Evolutionary conservation across 2,888 invertebrate genomes (phyloP), one percentile per base, ranked within the genome.

Genomic region (Agriopis aurantiaria): DNA sequence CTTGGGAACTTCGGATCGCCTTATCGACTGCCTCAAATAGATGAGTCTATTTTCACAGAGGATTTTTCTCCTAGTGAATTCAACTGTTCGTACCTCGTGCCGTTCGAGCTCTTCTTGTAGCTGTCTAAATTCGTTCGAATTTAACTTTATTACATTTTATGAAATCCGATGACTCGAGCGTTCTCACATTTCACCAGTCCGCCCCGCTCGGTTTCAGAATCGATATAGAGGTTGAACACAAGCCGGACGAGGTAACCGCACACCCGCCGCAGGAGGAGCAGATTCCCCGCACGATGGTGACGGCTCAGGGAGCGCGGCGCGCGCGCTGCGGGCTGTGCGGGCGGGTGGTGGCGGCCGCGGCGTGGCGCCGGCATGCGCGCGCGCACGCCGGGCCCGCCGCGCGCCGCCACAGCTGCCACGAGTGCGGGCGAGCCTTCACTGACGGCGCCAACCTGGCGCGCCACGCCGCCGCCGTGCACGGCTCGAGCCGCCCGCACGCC

Each of bases 341-440:
- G 95, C 78, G 72, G 82, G 76, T 67, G 51, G 80, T 91, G 11
- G 67, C 81, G 3, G 78, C 6, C 33, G 81, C 82, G 8, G 88
- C 88, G 8, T 92, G 95, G 83, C 75, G 88, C 55, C 87, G 95
- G 0, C 96, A 95, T 78, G 80, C 83, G 70, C 90, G 94, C 1
- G 80, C 89, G 7, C 95, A 95, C 79, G 86, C 59, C 81, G 88
- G 72, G 79, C 86, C 58, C 81, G 88, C 71, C 40, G 90, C 88
- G 67, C 85, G 87, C 55, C 84, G 90, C 0, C 91, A 91, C 82
- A 88, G 90, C 77, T 96, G 96, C 80, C 88, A 92, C 73, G 72
- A 89, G n/a, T 95, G 96, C 82, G 95, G 95, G 0, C 91, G 91
- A 66, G 87, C 86, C 49, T 95, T 95, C 85, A 80, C 86, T 65